Conservation (phyloP, 2,797 vertebrate genomes). For the Oryzias dopingdopingensis region DNA sequence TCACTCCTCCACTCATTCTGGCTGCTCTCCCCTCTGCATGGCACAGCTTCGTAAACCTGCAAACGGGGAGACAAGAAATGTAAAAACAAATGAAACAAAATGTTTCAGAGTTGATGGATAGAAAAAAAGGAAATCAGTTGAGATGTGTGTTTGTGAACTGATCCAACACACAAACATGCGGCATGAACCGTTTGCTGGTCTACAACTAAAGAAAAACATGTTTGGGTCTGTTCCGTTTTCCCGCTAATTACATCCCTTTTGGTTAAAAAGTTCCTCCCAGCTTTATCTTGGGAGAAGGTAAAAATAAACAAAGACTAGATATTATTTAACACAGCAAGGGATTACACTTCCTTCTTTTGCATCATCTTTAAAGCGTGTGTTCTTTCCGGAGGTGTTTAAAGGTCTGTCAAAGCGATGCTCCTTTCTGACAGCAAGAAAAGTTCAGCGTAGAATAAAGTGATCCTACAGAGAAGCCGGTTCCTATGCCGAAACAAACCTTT, state of each 20-base stretch:
- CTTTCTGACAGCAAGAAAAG: not conserved
- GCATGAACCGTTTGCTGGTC: not conserved
- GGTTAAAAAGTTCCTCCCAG: not conserved
- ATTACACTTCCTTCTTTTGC: not conserved
- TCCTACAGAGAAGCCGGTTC: no score
- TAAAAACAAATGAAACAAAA: no score
- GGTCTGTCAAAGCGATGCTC: not conserved
- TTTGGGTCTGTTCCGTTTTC: slow-evolving; percentile 1
- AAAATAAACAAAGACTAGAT: not conserved
- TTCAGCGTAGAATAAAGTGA: no score
- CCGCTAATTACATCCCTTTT: slow-evolving; percentile 13
- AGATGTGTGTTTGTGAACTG: not conserved
- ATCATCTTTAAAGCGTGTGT: slow-evolving; percentile 10
- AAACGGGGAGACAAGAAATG: not conserved
- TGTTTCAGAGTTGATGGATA: no score
- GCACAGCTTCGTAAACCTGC: slow-evolving; percentile 91
- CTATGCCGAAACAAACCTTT: no score
- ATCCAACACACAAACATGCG: not conserved
- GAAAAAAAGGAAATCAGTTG: not conserved
- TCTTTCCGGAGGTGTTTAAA: slow-evolving; percentile 11
- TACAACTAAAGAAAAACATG: slow-evolving; percentile 6
- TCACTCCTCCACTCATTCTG: slow-evolving; percentile 86
- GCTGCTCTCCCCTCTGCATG: slow-evolving; percentile 86
- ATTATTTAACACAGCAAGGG: not conserved
- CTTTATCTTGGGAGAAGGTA: slow-evolving; percentile 1